phyloP scores from a whole-genome alignment of 1,140 invertebrate species.

The Amyelois transitella region DNA sequence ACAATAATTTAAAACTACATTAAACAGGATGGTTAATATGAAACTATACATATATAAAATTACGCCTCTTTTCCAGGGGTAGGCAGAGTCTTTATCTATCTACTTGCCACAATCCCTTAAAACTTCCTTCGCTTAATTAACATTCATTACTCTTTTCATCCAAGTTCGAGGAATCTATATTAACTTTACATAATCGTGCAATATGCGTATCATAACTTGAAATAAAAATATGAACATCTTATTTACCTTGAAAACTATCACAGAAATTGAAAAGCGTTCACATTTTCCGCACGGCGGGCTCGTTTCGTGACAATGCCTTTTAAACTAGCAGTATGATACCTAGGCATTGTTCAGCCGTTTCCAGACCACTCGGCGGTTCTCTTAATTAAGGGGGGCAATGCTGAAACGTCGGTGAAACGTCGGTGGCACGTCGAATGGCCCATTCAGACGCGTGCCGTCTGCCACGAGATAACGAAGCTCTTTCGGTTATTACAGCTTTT shows the following conservation, averaged over 20 bases:
- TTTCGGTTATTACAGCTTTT: slow-evolving; percentile 56
- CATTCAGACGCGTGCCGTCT: slow-evolving; percentile 57
- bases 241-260: background rate
- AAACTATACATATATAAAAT: too few relatives aligned
- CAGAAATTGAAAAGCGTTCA: background rate
- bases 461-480: slow-evolving; percentile 60
- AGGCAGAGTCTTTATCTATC: too few relatives aligned
- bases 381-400: slow-evolving; percentile 66
- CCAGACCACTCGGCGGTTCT: slow-evolving; percentile 57
- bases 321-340: slow-evolving; percentile 37
- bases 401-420: slow-evolving; percentile 35
- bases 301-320: slow-evolving; percentile 49
- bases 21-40: too few relatives aligned
- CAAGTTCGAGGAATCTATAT: too few relatives aligned
- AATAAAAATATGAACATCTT: background rate
- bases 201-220: too few relatives aligned
- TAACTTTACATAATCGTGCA: too few relatives aligned
- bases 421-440: slow-evolving; percentile 43
- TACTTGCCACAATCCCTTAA: too few relatives aligned
- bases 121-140: too few relatives aligned
- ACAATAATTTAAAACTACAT: too few relatives aligned
- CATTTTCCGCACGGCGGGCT: slow-evolving; percentile 25
- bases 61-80: too few relatives aligned
- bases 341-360: slow-evolving; percentile 48
- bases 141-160: too few relatives aligned